Conservation (phyloP, 2,113 vertebrate genomes). For the Nipponia nippon region DNA sequence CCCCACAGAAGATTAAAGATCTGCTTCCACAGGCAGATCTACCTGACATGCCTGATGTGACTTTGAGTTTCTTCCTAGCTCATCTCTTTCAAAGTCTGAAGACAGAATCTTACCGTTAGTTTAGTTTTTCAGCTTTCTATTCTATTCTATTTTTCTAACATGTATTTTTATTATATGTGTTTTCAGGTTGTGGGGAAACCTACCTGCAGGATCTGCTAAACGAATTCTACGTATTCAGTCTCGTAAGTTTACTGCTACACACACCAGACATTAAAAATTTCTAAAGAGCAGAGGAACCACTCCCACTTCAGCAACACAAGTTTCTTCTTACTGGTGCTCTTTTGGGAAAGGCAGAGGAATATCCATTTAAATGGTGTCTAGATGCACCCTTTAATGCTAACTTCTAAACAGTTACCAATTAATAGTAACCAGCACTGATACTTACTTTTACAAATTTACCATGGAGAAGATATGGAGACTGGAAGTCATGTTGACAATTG, state of each 20-base stretch:
- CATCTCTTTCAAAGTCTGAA: not conserved
- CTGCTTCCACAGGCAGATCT: not conserved
- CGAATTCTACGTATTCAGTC: not conserved
- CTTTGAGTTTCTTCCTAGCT: not conserved
- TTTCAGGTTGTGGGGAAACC: not conserved
- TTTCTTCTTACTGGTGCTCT: not conserved
- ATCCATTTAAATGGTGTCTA: not conserved
- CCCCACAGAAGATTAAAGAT: not conserved
- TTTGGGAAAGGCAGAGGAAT: not conserved
- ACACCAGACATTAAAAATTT: not conserved
- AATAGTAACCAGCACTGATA: not conserved
- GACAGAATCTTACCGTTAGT: not conserved
- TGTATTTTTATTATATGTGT: not conserved
- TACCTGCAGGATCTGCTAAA: not conserved
- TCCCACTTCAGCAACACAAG: not conserved
- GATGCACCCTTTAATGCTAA: not conserved
- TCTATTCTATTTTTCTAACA: not conserved
- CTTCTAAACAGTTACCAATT: not conserved
- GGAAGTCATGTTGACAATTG: slow-evolving; percentile 93
- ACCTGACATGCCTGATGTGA: not conserved
- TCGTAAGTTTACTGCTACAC: not conserved
- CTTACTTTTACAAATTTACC: slow-evolving; percentile 86
- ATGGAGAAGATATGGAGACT: slow-evolving; percentile 84
- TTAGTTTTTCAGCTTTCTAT: not conserved
- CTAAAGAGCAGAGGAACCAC: not conserved